Evolutionary conservation across 2,888 invertebrate genomes (phyloP), one percentile per base, ranked within the genome.

Genomic region (Trimorus sp.): DNA sequence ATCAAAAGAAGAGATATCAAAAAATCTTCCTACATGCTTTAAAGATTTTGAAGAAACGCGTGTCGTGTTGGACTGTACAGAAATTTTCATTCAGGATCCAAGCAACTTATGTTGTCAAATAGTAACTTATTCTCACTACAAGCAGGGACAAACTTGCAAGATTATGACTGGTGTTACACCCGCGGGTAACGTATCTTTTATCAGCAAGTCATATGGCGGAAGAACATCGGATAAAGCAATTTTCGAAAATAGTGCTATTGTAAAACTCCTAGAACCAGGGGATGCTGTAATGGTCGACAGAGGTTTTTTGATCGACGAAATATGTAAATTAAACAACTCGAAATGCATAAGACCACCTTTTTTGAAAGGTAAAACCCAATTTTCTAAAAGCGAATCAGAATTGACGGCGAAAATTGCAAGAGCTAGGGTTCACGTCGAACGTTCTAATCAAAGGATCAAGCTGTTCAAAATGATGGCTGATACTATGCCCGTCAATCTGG

Each of bases 11-110:
- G 78, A 85, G 76, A 83, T 84, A 26, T 62, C 58, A 8, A 79
- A 73, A 65, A 87, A 85, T 77, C 51, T 87, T 26, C 86, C 85
- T n/a, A 14, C 16, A 2, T 86, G 84, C 69, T 88, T 88, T 82
- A 38, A 84, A 53, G 71, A 74, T 36, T 86, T 85, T 79, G 51
- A 70, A 68, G 58, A 84, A 53, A 79, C 83, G 0, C 48, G 81
- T 48, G 75, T 87, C 15, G 84, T 87, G 8, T 15, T 53, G 9
- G 48, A 48, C n/a, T 48, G 48, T n/a, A 48, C 48, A 1, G 48
- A 48, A 14, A 48, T 48, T 12, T 48, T 48, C 48, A 48, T 48
- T n/a, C n/a, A 48, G 12, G 7, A 14, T 14, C 48, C 48, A 12
- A 8, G n/a, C 11, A 48, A 48, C 7, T 6, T 48, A 14, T 48